Evolutionary conservation across 2,113 vertebrate species (phyloP).

Genomic region (Pomatostomus ruficeps): DNA sequence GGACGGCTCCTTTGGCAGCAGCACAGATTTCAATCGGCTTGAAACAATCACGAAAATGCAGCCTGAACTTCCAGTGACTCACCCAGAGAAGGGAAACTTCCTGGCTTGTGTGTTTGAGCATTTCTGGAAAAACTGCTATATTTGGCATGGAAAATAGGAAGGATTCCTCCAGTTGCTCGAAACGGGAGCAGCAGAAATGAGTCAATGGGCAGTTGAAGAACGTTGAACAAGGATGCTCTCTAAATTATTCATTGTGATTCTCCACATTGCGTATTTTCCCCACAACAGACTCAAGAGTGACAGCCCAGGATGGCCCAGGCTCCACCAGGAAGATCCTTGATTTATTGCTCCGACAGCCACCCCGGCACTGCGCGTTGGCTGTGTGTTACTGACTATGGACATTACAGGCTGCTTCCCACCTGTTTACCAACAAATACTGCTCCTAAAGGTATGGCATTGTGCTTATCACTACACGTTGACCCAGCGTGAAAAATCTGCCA

Average conservation of each 20-base stretch:
- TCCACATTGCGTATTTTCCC: not conserved
- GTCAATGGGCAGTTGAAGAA: conserved; percentile 32
- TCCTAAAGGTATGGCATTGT: conserved; percentile 33
- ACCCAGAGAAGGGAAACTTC: conserved; percentile 54
- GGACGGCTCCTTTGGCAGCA: not conserved
- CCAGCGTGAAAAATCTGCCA: conserved; percentile 58
- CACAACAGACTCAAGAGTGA: not conserved
- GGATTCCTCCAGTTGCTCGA: conserved; percentile 21
- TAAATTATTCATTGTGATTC: conserved; percentile 20
- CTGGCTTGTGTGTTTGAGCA: conserved; percentile 29
- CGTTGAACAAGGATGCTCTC: not conserved
- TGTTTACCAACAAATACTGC: conserved; percentile 49
- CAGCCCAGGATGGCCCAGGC: not conserved
- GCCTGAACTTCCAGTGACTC: conserved; percentile 64
- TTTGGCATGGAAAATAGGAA: conserved; percentile 64
- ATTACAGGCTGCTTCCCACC: conserved; percentile 21
- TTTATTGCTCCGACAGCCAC: not conserved
- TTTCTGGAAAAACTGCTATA: conserved; percentile 64
- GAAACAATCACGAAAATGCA: conserved; percentile 34
- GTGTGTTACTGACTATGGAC: not conserved
- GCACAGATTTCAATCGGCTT: conserved; percentile 21
- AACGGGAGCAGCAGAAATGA: conserved; percentile 44
- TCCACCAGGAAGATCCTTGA: not conserved
- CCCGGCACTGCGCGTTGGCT: not conserved
- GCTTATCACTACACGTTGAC: conserved; percentile 43